Percentiles rank a stretch among this genome's conserved stretches.
These are phyloP conservation scores for Microctonus brassicae DNA, from an alignment of 2,888 invertebrate genomes.

Conservation along the genomic window DNA sequence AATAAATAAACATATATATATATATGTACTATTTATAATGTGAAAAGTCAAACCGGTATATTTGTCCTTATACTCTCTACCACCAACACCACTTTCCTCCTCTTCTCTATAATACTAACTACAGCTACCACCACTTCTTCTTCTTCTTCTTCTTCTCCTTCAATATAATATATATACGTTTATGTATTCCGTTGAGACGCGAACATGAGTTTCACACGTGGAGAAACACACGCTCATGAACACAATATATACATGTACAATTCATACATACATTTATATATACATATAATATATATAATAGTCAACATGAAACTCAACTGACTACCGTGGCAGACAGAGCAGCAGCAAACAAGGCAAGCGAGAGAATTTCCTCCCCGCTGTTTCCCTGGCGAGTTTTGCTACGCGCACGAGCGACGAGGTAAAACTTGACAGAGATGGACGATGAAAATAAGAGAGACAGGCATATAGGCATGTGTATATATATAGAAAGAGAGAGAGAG, in stretches of 20 bases:
- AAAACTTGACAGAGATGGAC: neutral
- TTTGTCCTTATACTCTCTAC: neutral
- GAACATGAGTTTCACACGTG: conserved; percentile 37
- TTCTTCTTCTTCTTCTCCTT: neutral
- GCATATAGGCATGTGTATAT: neutral
- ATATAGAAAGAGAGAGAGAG: conserved; percentile 1
- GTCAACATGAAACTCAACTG: conserved; percentile 21
- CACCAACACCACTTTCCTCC: neutral
- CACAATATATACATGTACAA: conserved; percentile 19
- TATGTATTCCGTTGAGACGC: conserved; percentile 42
- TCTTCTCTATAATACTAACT: no score
- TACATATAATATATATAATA: conserved; percentile 3
- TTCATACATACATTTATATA: neutral
- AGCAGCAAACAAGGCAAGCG: conserved; percentile 20
- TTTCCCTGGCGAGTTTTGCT: conserved; percentile 21
- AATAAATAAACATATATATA: no score
- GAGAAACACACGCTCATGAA: conserved; percentile 35
- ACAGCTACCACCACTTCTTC: no score
- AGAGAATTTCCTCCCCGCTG: conserved; percentile 7
- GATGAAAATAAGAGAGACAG: conserved; percentile 11
- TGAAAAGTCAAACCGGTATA: conserved; percentile 20
- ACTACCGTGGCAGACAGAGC: conserved; percentile 15
- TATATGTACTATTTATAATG: no score
- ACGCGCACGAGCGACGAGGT: conserved; percentile 19
- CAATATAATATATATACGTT: conserved; percentile 17